Evolutionary conservation across 2,888 invertebrate species (phyloP).

Genomic region (Hedychridium roseum): DNA sequence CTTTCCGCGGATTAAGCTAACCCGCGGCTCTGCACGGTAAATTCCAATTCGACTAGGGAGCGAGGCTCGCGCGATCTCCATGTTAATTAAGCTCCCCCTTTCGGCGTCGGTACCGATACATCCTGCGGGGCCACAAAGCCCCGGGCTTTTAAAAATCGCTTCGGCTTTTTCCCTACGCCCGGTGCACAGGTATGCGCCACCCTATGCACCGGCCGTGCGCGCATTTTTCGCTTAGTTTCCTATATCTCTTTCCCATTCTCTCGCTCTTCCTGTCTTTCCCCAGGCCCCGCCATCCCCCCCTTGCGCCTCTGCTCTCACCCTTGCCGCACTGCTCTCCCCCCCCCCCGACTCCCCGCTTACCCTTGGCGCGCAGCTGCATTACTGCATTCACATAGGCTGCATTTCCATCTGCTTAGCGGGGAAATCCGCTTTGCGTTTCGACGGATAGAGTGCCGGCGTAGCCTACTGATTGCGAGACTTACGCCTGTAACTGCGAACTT

Average conservation of each 20-base stretch:
- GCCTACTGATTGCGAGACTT: conserved; percentile 34
- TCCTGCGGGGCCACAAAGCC: conserved; percentile 14
- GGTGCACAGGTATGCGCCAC: not conserved
- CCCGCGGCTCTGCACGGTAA: conserved; percentile 21
- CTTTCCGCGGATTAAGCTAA: conserved; percentile 28
- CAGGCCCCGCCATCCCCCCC: not conserved
- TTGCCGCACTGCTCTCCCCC: conserved; percentile 30
- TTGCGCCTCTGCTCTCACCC: conserved; percentile 17
- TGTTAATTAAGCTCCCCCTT: conserved; percentile 30
- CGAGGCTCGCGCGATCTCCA: conserved; percentile 28
- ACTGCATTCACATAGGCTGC: conserved; percentile 32
- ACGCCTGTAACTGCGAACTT: conserved; percentile 18
- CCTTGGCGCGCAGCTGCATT: too few species aligned
- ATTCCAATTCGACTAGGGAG: conserved; percentile 30
- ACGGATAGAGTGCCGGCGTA: conserved; percentile 35
- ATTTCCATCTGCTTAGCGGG: conserved; percentile 48
- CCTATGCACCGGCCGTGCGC: too few species aligned
- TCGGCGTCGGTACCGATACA: conserved; percentile 20
- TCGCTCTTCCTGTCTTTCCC: not conserved
- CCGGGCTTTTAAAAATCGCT: conserved; percentile 20
- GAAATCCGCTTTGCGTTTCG: conserved; percentile 58
- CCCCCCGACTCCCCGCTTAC: too few species aligned
- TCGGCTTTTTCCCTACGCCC: conserved; percentile 2
- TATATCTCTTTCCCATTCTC: not conserved
- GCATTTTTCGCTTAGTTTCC: not conserved